Conservation (phyloP, 2,888 invertebrate species). For the Dicyrtoma fusca region DNA sequence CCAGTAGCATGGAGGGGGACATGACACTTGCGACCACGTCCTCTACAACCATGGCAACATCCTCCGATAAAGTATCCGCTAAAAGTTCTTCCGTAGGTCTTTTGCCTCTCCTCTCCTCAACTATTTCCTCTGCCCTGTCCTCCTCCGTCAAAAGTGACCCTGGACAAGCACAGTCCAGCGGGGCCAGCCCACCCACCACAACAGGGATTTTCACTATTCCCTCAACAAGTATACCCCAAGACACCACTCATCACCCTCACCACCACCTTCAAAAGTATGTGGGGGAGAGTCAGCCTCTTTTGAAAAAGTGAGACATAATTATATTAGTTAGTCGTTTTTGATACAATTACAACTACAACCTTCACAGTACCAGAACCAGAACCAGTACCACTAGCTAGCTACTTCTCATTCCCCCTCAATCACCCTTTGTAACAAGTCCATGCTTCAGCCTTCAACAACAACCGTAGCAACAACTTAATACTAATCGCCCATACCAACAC, state of each 20-base stretch:
- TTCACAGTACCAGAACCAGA: too few relatives aligned
- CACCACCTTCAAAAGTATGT: conserved; percentile 12
- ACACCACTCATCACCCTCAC: conserved; percentile 2
- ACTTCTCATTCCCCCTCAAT: too few relatives aligned
- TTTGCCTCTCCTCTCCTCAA: conserved; percentile 35
- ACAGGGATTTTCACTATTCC: conserved; percentile 36
- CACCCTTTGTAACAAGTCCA: too few relatives aligned
- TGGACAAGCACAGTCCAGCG: background rate
- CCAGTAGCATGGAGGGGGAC: too few relatives aligned
- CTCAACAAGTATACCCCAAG: conserved; percentile 19
- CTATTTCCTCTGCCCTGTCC: conserved; percentile 43
- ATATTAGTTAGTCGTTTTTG: too few relatives aligned
- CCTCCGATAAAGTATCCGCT: background rate
- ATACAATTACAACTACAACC: too few relatives aligned
- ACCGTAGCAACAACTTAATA: too few relatives aligned
- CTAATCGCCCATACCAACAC: too few relatives aligned
- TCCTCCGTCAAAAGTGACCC: conserved; percentile 28
- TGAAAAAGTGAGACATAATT: conserved; percentile 49
- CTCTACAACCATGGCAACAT: background rate
- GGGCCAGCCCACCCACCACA: conserved; percentile 22
- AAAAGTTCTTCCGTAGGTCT: conserved; percentile 19
- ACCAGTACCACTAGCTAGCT: too few relatives aligned
- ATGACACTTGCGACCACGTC: background rate
- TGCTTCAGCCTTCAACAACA: too few relatives aligned
- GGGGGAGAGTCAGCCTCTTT: conserved; percentile 54